Evolutionary conservation across 2,113 vertebrate genomes (phyloP).

Genomic region (Pachyramphus minor): DNA sequence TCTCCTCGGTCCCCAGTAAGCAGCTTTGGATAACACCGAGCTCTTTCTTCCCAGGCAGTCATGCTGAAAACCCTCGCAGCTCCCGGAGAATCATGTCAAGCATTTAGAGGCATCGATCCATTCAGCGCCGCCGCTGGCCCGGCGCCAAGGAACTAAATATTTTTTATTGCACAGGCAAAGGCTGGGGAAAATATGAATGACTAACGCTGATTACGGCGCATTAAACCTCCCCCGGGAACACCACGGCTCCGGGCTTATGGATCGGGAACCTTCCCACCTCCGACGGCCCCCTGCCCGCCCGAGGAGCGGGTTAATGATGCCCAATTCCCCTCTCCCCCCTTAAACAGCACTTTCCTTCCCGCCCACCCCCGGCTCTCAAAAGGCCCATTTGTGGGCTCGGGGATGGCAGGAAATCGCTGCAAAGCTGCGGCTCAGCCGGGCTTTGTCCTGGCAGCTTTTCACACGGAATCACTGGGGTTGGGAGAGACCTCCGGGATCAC

Average conservation of each 20-base stretch:
- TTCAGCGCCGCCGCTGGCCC: slow-evolving; percentile 65
- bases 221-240: slow-evolving; percentile 62
- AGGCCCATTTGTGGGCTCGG: slow-evolving; percentile 2
- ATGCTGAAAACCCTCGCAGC: slow-evolving; percentile 77
- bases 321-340: not conserved
- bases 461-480: not conserved
- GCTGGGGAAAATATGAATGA: slow-evolving; percentile 71
- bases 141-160: slow-evolving; percentile 69
- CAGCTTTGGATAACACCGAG: slow-evolving; percentile 73
- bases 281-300: not conserved
- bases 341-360: not conserved
- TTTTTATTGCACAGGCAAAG: slow-evolving; percentile 74
- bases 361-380: not conserved
- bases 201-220: slow-evolving; percentile 57
- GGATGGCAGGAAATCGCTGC: not conserved
- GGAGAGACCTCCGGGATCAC: not conserved
- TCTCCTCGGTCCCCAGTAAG: slow-evolving; percentile 43
- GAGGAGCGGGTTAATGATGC: not conserved
- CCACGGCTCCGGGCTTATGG: not conserved
- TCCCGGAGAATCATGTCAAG: slow-evolving; percentile 72
- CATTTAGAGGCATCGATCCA: slow-evolving; percentile 77
- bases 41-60: slow-evolving; percentile 85
- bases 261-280: not conserved
- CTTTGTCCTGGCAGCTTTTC: not conserved
- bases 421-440: not conserved